Evolutionary conservation across 2,113 vertebrate genomes (phyloP).

Genomic region (Psammodynastes pulverulentus): DNA sequence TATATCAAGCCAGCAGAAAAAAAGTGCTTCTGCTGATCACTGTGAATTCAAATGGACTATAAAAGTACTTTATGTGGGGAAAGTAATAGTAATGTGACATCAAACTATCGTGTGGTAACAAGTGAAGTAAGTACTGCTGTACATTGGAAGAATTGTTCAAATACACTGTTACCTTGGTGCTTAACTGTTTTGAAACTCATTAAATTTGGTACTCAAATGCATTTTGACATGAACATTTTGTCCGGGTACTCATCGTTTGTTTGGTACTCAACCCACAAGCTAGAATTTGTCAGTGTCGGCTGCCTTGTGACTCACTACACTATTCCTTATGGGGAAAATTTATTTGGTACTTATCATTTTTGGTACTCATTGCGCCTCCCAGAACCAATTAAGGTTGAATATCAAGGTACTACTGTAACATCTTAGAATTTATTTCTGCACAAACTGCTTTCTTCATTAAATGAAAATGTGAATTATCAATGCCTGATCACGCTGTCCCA

Average conservation of each 20-base stretch:
- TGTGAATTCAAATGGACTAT: neutral
- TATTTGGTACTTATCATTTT: neutral
- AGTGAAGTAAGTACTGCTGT: neutral
- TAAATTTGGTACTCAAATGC: neutral
- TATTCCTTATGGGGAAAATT: neutral
- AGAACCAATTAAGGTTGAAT: neutral
- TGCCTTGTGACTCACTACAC: neutral
- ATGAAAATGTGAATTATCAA: accelerated
- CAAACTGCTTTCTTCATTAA: no score
- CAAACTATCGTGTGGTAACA: neutral
- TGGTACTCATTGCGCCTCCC: neutral
- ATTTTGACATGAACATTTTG: neutral
- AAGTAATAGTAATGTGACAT: neutral
- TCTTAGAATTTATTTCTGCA: neutral
- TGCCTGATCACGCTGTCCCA: neutral
- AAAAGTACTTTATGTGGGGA: neutral
- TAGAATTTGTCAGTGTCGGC: neutral
- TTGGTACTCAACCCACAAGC: neutral
- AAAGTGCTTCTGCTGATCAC: neutral
- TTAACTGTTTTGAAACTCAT: neutral
- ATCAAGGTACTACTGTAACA: neutral
- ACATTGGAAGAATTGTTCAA: neutral
- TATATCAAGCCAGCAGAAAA: neutral
- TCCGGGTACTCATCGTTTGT: neutral
- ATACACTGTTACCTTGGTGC: neutral